Base-by-base conservation (phyloP, 2,113 vertebrate species). In the Octodon degus region DNA sequence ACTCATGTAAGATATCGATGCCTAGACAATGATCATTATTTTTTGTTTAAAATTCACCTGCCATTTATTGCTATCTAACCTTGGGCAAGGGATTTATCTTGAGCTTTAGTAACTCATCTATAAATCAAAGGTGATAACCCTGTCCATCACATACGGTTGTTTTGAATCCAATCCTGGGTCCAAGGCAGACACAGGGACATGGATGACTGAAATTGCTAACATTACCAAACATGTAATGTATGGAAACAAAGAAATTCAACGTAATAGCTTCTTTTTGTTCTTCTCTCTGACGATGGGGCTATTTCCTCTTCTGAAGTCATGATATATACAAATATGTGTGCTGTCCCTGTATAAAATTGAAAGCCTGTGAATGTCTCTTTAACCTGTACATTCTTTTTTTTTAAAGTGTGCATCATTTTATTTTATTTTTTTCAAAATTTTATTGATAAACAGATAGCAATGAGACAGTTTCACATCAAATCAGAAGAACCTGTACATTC, bases 61-160 rank as follows among this genome's bases (percentile, higher is more conserved):
- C 30, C 22, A 63, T 58, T 72, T 81, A 58, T 24, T 81, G 63
- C 20, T 60, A 74, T 81, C 40, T 67, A 86, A 63, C 79, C 20
- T 63, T n/a, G n/a, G 22, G 16, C 16, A 65, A 77, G 6, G 14
- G 62, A 43, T 62, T n/a, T 89, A 83, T 87, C 89, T 60, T 84
- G 80, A 95, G 47, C 55, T 86, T 93, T 13, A 85, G 27, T 63
- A 80, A 58, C 53, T 89, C 60, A 53, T 89, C 19, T 79, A 43
- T 79, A 79, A 79, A 70, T 53, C 85, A 19, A 81, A 50, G 32
- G 27, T 40, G 30, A 84, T 89, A 50, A 63, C 72, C 53, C 30
- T 70, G 32, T 37, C 25, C 16, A 81, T 68, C 60, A 94, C 14
- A 58, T n/a, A 60, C 34, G 86, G 30, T 47, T 95, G 30, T 47